phyloP scores from a whole-genome alignment of 2,797 vertebrate genomes.

The Taenioides sp. region DNA sequence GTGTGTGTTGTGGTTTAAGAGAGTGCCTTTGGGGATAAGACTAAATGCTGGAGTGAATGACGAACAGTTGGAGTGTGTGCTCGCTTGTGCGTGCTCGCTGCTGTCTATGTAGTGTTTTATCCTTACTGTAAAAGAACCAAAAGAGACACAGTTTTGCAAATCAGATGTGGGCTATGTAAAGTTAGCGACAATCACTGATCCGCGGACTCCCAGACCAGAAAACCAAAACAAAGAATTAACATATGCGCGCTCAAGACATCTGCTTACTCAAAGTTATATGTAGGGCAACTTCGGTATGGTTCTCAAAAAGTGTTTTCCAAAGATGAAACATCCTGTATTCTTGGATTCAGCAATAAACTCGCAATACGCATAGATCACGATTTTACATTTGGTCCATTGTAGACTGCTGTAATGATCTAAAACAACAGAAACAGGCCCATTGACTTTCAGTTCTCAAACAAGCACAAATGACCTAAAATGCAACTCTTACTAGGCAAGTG shows the following conservation, averaged over 20 bases:
- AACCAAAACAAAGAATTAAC: constrained; percentile 2
- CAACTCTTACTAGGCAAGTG: background rate
- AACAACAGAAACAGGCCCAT: background rate
- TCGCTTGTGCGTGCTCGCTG: constrained; percentile 36
- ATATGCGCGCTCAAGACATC: background rate
- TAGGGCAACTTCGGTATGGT: background rate
- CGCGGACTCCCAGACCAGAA: background rate
- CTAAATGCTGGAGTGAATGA: constrained; percentile 74
- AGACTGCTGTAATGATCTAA: background rate
- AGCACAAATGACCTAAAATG: background rate
- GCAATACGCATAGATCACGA: background rate
- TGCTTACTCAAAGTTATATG: background rate
- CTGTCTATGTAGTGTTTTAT: constrained; percentile 55
- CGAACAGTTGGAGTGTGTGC: constrained; percentile 73
- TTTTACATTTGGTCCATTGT: background rate
- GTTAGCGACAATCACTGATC: constrained; percentile 9
- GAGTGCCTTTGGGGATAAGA: constrained; percentile 76
- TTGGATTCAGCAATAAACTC: background rate
- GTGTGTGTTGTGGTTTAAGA: constrained; percentile 64
- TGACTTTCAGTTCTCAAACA: background rate
- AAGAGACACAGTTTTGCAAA: constrained; percentile 7
- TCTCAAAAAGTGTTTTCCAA: background rate
- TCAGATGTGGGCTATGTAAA: constrained; percentile 12
- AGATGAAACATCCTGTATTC: background rate
- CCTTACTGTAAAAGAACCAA: constrained; percentile 49